Base-by-base conservation (phyloP, 2,113 vertebrate species). In the Epinephelus cyanopodus region DNA sequence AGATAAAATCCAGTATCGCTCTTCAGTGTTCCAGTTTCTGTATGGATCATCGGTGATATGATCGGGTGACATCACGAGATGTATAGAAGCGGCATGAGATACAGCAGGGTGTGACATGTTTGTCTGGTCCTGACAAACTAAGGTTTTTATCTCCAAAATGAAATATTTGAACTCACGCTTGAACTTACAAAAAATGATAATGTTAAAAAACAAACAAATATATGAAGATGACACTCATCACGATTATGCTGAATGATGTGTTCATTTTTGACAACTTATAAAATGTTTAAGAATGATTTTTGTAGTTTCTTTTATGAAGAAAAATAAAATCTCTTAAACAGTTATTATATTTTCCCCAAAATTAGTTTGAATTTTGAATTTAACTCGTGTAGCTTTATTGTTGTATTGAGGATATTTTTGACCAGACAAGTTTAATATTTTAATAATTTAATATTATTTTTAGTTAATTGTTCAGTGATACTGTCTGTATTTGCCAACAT, bases 141-240 rank as follows among this genome's bases (percentile, higher is more conserved):
- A 23, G 53, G 4, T 3, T 65, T 56, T 64, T 8, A 62, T 83
- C 52, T 67, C 25, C 13, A 56, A 68, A 77, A 62, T 70, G 21
- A 80, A 0, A 69, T 52, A 75, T 63, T 64, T 60, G 11, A 48
- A 71, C 33, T 37, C 33, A 73, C 13, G 33, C 48, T 15, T 14
- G 39, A 19, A 29, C 4, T 15, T 33, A 45, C 21, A 29, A 25
- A 39, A 3, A 27, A 39, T 42, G 39, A 53, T 54, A 48, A 18
- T 25, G 12, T 21, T 5, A 25, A 27, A 56, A 12, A 29, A 21
- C 15, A 12, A 29, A 21, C 15, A 29, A 60, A 60, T 9, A 9
- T 60, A 6, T 19, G 6, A 7, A 6, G 18, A 45, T 12, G 4
- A 8, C 25, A 37, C 5, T 7, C 33, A 8, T 60, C 15, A 60